A percentile compares a stretch with the other conserved stretches of the same genome.
phyloP scores from a whole-genome alignment of 2,888 invertebrate genomes.

The Drosophila nr. medialis region DNA sequence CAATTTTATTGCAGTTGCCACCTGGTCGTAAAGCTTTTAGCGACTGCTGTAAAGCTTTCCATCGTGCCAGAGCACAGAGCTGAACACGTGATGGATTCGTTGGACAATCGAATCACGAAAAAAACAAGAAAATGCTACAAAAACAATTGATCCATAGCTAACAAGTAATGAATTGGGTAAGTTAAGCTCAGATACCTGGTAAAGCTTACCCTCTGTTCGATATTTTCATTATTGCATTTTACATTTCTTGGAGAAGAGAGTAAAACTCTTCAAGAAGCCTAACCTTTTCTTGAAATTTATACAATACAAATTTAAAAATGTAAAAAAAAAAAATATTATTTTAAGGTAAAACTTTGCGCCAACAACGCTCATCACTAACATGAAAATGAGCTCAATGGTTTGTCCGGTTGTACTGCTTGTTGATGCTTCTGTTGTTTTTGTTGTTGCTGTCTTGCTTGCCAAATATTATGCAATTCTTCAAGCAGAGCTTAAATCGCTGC shows the following conservation, averaged over 20 bases:
- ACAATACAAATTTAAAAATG: background rate
- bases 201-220: background rate
- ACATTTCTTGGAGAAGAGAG: background rate
- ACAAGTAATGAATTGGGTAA: background rate
- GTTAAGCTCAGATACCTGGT: background rate
- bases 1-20: slow-evolving; percentile 50
- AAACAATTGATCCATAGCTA: background rate
- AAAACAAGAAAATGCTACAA: background rate
- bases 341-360: background rate
- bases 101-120: background rate
- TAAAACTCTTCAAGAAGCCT: background rate
- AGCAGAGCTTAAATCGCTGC: slow-evolving; percentile 25
- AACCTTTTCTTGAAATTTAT: background rate
- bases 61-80: background rate
- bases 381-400: slow-evolving; percentile 14
- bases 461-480: slow-evolving; percentile 72
- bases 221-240: background rate
- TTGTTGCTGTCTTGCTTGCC: slow-evolving; percentile 40
- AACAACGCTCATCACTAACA: slow-evolving; percentile 33
- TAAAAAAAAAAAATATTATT: background rate
- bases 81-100: slow-evolving; percentile 1
- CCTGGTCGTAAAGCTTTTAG: slow-evolving; percentile 38
- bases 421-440: slow-evolving; percentile 24
- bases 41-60: slow-evolving; percentile 29
- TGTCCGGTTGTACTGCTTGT: slow-evolving; percentile 44